These are phyloP conservation scores for Molossus alvarezi DNA, from an alignment of 2,797 vertebrate genomes.

Conservation along the genomic window DNA sequence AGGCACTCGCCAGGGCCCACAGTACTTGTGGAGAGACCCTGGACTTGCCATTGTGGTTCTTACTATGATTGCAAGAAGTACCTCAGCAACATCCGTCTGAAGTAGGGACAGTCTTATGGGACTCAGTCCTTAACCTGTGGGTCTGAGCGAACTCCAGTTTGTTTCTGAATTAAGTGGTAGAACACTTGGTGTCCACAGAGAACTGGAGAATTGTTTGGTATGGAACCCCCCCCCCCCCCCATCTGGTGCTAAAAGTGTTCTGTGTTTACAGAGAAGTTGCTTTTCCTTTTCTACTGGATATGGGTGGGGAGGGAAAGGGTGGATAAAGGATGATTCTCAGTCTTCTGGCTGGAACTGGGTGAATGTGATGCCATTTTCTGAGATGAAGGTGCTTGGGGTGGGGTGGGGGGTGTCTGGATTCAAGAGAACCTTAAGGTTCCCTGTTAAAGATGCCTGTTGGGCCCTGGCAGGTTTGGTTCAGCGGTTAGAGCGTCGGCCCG, in stretches of 20 bases:
- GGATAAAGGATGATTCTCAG: neutral
- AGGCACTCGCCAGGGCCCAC: neutral
- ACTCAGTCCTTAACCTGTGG: neutral
- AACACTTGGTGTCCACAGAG: neutral
- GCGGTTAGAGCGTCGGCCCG: too few species aligned
- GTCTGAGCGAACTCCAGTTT: neutral
- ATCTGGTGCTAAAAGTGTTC: neutral
- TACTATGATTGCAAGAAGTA: neutral
- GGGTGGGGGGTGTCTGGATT: neutral
- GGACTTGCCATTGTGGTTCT: neutral
- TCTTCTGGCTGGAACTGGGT: neutral
- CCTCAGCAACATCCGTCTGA: neutral
- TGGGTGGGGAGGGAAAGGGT: neutral
- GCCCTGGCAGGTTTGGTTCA: too few species aligned
- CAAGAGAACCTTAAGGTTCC: too few species aligned
- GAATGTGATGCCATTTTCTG: neutral
- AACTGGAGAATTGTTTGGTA: neutral
- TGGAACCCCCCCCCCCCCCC: neutral
- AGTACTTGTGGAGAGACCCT: fast-evolving
- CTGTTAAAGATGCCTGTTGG: neutral
- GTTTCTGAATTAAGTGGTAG: neutral
- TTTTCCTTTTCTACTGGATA: neutral
- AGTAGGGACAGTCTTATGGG: too few species aligned
- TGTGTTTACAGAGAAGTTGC: neutral
- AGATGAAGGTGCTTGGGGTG: neutral